These are phyloP conservation scores for Ischnura elegans DNA, from an alignment of 2,888 invertebrate genomes.

Conservation along the genomic window DNA sequence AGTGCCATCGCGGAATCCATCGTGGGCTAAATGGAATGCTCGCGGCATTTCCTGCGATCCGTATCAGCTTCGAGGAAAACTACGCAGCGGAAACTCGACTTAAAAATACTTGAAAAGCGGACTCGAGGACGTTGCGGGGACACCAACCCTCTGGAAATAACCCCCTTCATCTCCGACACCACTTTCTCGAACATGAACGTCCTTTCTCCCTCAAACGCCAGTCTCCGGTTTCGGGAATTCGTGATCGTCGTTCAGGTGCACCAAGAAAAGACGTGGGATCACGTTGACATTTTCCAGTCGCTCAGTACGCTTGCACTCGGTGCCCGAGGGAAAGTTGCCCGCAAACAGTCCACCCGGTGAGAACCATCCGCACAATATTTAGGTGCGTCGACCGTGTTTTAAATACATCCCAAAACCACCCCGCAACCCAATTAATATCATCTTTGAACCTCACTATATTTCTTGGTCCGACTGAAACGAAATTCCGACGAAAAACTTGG, in stretches of 20 bases:
- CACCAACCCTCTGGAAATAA: background rate
- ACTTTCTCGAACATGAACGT: background rate
- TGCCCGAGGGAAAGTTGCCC: no score
- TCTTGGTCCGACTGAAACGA: no score
- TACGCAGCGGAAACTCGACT: background rate
- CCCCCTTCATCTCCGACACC: no score
- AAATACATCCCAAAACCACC: no score
- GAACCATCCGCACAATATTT: no score
- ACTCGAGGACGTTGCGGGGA: background rate
- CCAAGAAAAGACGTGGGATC: background rate
- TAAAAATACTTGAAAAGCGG: background rate
- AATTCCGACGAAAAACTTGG: no score
- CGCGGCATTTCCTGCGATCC: background rate
- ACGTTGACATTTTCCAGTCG: background rate
- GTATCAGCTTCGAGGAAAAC: background rate
- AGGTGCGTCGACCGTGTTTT: no score
- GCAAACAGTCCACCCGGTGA: no score
- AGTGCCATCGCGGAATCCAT: no score
- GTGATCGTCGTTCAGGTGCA: background rate
- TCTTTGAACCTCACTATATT: no score
- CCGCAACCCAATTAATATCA: no score
- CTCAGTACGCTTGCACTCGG: no score
- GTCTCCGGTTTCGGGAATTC: background rate
- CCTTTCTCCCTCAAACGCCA: background rate
- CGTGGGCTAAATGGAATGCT: background rate